Evolutionary conservation across 2,888 invertebrate species (phyloP).

Genomic region (Xylophagus ater): DNA sequence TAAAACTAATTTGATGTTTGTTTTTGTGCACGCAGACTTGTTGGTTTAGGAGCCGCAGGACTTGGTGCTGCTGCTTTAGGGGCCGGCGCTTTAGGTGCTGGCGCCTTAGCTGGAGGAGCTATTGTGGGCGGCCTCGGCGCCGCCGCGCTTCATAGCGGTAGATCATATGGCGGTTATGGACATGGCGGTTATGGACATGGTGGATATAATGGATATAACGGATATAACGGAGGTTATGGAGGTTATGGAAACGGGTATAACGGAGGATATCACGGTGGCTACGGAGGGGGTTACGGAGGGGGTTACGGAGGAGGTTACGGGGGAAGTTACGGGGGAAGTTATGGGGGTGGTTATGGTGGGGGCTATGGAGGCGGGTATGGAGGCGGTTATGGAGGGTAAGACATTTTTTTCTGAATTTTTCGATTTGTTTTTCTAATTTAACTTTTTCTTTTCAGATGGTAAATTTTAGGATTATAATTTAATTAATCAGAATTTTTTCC

Average conservation of each 20-base stretch:
- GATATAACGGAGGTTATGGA: too few species aligned
- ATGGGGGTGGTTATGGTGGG: neutral
- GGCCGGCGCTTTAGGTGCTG: too few species aligned
- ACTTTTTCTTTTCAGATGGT: too few species aligned
- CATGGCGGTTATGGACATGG: conserved; percentile 4
- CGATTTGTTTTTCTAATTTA: too few species aligned
- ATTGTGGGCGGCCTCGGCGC: conserved; percentile 1
- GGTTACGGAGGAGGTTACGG: neutral
- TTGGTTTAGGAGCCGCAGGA: conserved; percentile 5
- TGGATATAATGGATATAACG: too few species aligned
- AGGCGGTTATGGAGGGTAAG: neutral
- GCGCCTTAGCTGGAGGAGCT: too few species aligned
- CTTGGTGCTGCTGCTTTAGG: too few species aligned
- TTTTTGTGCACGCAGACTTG: conserved; percentile 2
- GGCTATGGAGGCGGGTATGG: conserved; percentile 4
- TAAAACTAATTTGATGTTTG: neutral
- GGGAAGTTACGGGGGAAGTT: conserved; percentile 1
- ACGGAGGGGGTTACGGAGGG: neutral
- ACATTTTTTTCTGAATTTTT: too few species aligned
- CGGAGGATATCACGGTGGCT: conserved; percentile 1
- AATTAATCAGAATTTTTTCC: too few species aligned
- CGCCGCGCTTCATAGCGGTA: neutral
- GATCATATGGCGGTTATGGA: too few species aligned
- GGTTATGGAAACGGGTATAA: conserved; percentile 2
- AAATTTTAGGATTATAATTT: too few species aligned